Percentiles rank a stretch among this genome's conserved stretches.
These are phyloP conservation scores for Australoheros scitulus DNA, from an alignment of 2,113 vertebrate genomes.

Conservation along the genomic window DNA sequence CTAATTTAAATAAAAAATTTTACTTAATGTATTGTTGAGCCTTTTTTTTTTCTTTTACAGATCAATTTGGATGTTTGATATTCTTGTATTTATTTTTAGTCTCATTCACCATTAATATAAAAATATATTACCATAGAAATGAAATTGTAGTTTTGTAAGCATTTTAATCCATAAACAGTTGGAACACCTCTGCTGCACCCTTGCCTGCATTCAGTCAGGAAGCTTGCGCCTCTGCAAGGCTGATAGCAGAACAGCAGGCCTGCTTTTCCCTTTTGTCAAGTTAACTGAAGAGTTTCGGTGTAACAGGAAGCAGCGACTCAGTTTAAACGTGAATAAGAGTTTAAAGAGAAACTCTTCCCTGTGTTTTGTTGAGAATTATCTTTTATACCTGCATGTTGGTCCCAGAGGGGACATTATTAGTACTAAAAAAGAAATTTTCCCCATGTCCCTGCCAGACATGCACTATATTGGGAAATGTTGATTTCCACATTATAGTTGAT, in stretches of 20 bases:
- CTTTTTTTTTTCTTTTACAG: not conserved
- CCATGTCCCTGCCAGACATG: not conserved
- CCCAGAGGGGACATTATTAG: no score
- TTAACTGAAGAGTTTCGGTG: not conserved
- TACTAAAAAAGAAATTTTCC: not conserved
- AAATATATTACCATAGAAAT: not conserved
- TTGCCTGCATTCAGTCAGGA: not conserved
- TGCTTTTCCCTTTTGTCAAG: constrained; percentile 28
- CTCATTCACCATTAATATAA: no score
- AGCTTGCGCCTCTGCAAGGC: constrained; percentile 44
- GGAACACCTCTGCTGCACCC: not conserved
- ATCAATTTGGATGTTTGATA: not conserved
- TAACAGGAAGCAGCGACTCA: not conserved
- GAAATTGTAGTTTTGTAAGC: not conserved
- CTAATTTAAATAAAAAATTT: constrained; percentile 78
- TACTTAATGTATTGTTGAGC: constrained; percentile 45
- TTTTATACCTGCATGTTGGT: not conserved
- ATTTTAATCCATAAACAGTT: not conserved
- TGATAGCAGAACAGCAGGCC: constrained; percentile 14
- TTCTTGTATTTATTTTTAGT: no score
- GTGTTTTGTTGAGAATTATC: not conserved
- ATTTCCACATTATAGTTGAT: not conserved
- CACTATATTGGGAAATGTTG: no score
- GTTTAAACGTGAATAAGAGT: no score
- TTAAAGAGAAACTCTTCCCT: not conserved